phyloP scores from a whole-genome alignment of 2,113 vertebrate genomes.

The Semnornis frantzii region DNA sequence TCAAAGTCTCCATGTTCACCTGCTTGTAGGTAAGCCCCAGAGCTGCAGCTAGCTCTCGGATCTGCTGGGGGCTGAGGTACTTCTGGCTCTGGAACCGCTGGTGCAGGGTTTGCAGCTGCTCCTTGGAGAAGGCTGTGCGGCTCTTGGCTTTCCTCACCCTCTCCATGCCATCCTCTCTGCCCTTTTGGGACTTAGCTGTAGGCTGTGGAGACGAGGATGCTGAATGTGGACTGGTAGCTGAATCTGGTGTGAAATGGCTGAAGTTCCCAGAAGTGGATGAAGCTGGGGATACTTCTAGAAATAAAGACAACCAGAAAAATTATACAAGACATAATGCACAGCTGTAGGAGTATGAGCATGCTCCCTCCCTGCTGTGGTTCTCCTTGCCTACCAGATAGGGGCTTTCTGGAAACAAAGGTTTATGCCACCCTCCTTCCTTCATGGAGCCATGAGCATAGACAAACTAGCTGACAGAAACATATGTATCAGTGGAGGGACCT shows the following conservation, averaged over 20 bases:
- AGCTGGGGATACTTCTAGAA: slow-evolving; percentile 40
- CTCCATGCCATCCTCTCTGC: not conserved
- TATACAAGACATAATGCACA: not conserved
- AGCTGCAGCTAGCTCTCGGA: slow-evolving; percentile 76
- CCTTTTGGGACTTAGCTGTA: not conserved
- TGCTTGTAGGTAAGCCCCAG: slow-evolving; percentile 84
- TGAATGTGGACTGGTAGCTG: slow-evolving; percentile 47
- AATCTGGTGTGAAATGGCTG: slow-evolving; percentile 52
- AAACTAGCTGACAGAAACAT: not conserved
- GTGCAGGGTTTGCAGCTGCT: slow-evolving; percentile 77
- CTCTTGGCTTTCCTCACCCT: slow-evolving; percentile 68
- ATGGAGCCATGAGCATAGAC: not conserved
- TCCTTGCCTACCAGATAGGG: not conserved
- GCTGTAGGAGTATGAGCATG: not conserved
- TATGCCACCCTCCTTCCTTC: not conserved
- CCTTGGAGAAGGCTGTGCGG: slow-evolving; percentile 75
- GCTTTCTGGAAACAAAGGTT: not conserved
- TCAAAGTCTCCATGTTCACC: slow-evolving; percentile 50
- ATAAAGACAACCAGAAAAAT: not conserved
- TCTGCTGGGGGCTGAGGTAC: slow-evolving; percentile 82
- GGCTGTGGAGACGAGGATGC: not conserved
- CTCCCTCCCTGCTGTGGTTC: too few species aligned
- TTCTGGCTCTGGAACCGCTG: slow-evolving; percentile 79
- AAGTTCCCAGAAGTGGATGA: slow-evolving; percentile 55
- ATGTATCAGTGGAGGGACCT: not conserved